These are phyloP conservation scores for Neogobius melanostomus DNA, from an alignment of 2,113 vertebrate species.

Conservation along the genomic window DNA sequence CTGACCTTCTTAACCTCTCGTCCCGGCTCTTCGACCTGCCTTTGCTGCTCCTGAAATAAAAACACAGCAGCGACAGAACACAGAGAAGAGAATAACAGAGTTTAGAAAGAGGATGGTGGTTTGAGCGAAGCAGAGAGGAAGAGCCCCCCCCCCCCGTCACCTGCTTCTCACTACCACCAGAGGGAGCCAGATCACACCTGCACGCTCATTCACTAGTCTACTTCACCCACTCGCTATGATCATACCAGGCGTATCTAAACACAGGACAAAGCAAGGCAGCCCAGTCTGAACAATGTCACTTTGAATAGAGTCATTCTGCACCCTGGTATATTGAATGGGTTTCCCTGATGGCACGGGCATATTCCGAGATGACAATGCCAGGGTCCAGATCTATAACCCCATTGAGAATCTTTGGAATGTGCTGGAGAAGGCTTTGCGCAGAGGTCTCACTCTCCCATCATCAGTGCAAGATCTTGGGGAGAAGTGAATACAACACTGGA, in stretches of 20 bases:
- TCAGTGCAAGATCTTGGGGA: too few relatives aligned
- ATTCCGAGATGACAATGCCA: too few relatives aligned
- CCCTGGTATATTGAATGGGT: too few relatives aligned
- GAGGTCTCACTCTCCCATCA: too few relatives aligned
- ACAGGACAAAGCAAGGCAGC: constrained; percentile 36
- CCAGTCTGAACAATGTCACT: background rate
- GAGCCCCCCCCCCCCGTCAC: constrained; percentile 32
- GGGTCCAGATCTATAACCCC: too few relatives aligned
- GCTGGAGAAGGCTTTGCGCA: too few relatives aligned
- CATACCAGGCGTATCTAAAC: constrained; percentile 10
- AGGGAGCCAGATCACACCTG: constrained; percentile 8
- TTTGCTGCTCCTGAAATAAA: constrained; percentile 84
- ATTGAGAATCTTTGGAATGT: too few relatives aligned
- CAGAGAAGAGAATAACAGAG: background rate
- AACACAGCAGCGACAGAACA: constrained; percentile 17
- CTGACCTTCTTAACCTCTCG: constrained; percentile 91
- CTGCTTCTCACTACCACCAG: constrained; percentile 28
- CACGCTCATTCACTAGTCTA: constrained; percentile 10
- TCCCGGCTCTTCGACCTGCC: constrained; percentile 85
- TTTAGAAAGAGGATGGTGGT: constrained; percentile 1
- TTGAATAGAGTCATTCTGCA: background rate
- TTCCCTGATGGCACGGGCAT: too few relatives aligned
- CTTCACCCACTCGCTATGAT: constrained; percentile 1
- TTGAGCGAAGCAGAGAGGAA: constrained; percentile 9
- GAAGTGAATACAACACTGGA: too few relatives aligned